Evolutionary conservation across 2,113 vertebrate species (phyloP), one percentile per base, ranked within the genome.

Genomic region (Montifringilla adamsi): DNA sequence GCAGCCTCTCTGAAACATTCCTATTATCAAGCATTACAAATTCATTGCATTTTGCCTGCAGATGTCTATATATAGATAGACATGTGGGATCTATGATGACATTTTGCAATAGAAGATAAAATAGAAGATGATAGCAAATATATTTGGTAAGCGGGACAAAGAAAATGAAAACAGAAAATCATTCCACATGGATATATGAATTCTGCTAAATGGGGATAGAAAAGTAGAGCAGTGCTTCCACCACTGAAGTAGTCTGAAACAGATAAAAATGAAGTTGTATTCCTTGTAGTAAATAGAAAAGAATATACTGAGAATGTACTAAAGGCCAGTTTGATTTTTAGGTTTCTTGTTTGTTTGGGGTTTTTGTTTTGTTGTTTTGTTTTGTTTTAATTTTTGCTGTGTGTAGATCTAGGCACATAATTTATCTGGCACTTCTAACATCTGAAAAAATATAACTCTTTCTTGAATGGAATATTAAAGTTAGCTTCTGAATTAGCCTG

Each of bases 111-210:
- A 66, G 67, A 73, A 89, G 74, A 73, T 82, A 50, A 93, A 95
- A 93, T 89, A 77, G n/a, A 68, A 95, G 55, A 87, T 87, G 90
- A 91, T 89, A 93, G 91, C 66, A 96, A 96, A 91, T 91, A 49
- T 62, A 90, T 93, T 91, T 90, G 44, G n/a, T 83, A 87, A 83
- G 74, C 2, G 0, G 81, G 64, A 94, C 58, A 92, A 90, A 80
- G 79, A 63, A 95, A 95, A 95, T 94, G 60, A 67, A 84, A 94
- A 33, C 26, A 74, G 73, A 96, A 97, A 95, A 70, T 90, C 59
- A 70, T 87, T 94, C 56, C 22, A n/a, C 75, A 70, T 23, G 60
- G 81, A 63, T 85, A 50, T 11, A 84, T 67, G 85, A 70, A 80
- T 90, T 86, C 33, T 74, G 24, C 63, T 70, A 79, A 91, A 67